Evolutionary conservation across 2,113 vertebrate species (phyloP).

Genomic region (Danionella cerebrum): DNA sequence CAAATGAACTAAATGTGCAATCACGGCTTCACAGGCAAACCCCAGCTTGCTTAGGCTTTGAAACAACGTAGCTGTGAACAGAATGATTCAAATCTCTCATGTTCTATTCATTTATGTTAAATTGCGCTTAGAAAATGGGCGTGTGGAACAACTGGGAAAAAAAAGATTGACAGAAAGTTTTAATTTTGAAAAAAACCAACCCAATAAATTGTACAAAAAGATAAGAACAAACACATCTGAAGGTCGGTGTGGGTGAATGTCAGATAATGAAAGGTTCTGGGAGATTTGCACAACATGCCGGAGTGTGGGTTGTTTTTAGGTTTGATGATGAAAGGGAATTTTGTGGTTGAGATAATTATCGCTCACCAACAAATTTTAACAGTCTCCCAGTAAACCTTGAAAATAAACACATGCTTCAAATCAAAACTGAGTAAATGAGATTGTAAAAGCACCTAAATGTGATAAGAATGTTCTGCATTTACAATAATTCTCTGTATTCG

Average conservation of each 20-base stretch:
- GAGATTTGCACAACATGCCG: not conserved
- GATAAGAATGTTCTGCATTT: not conserved
- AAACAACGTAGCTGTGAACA: too few species aligned
- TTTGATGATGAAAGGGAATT: constrained; percentile 15
- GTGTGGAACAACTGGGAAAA: too few species aligned
- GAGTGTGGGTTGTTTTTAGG: not conserved
- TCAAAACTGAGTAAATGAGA: not conserved
- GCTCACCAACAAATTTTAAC: constrained; percentile 12
- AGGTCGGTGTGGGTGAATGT: not conserved
- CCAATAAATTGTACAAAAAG: too few species aligned
- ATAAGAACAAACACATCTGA: not conserved
- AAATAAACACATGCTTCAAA: constrained; percentile 6
- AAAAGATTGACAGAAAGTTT: too few species aligned
- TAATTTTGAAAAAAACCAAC: too few species aligned
- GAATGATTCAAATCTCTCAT: too few species aligned
- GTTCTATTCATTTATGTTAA: too few species aligned
- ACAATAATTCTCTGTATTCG: not conserved
- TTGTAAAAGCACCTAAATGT: not conserved
- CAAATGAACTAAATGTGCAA: too few species aligned
- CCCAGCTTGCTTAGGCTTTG: too few species aligned
- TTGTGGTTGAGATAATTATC: constrained; percentile 23
- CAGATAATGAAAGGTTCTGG: not conserved
- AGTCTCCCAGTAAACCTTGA: not conserved
- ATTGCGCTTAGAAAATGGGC: too few species aligned
- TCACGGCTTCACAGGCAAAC: too few species aligned